These are phyloP conservation scores for Lasioglossum pauxillum DNA, from an alignment of 2,888 invertebrate genomes.

Conservation along the genomic window DNA sequence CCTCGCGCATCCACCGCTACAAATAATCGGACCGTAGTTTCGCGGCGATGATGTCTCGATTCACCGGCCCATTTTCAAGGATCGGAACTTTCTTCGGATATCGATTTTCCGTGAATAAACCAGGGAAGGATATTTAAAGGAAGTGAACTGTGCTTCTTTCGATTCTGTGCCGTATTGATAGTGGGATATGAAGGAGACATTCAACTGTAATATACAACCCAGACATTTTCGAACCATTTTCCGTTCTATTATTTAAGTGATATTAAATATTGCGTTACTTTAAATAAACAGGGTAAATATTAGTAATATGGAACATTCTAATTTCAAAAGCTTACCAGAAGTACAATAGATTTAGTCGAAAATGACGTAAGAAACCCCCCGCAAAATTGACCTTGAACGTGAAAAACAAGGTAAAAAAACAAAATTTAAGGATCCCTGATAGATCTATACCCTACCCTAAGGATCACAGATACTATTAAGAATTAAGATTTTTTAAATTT, in stretches of 20 bases:
- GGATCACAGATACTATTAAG: too few species aligned
- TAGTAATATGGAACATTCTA: not conserved
- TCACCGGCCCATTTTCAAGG: slow-evolving; percentile 6
- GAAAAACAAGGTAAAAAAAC: too few species aligned
- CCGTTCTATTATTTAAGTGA: not conserved
- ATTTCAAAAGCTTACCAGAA: not conserved
- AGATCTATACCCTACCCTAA: too few species aligned
- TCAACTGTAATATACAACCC: not conserved
- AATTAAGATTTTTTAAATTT: too few species aligned
- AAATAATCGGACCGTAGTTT: slow-evolving; percentile 31
- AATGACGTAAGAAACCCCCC: too few species aligned
- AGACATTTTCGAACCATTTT: not conserved
- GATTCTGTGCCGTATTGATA: not conserved
- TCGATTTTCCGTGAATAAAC: not conserved
- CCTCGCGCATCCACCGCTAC: not conserved
- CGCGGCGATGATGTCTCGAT: slow-evolving; percentile 14
- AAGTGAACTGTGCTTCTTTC: not conserved
- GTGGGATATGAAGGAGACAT: not conserved
- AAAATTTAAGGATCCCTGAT: too few species aligned
- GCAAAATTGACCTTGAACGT: too few species aligned
- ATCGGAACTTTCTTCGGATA: slow-evolving; percentile 11
- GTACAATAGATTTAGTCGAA: too few species aligned
- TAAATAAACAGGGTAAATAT: not conserved
- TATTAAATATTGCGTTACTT: not conserved
- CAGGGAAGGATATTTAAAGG: slow-evolving; percentile 5